Percentiles rank a stretch among this genome's conserved stretches.
Evolutionary conservation across 2,797 vertebrate genomes (phyloP).

Genomic region (Pelochelys cantorii): DNA sequence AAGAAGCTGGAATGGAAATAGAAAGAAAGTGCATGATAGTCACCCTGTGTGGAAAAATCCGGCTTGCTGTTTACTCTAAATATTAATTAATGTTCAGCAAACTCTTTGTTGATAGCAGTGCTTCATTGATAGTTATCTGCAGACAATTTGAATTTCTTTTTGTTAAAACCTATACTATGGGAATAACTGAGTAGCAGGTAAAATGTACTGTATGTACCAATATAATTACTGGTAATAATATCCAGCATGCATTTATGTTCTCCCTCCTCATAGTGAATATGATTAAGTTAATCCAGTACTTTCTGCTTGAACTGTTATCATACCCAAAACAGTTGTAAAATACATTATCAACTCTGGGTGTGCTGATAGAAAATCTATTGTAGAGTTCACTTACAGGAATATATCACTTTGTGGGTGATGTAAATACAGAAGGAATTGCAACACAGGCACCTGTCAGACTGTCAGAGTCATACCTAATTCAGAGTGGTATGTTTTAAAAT

Average conservation of each 20-base stretch:
- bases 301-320: slow-evolving; percentile 66
- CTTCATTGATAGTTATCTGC: slow-evolving; percentile 26
- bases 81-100: slow-evolving; percentile 58
- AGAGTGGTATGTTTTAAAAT: background rate
- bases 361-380: slow-evolving; percentile 29
- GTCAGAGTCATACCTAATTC: background rate
- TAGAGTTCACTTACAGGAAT: slow-evolving; percentile 52
- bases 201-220: background rate
- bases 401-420: background rate
- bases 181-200: slow-evolving; percentile 33
- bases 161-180: slow-evolving; percentile 26
- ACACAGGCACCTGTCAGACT: slow-evolving; percentile 34
- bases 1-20: slow-evolving; percentile 36
- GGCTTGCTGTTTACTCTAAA: slow-evolving; percentile 13
- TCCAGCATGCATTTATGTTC: slow-evolving; percentile 33
- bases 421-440: slow-evolving; percentile 25
- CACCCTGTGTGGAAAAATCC: slow-evolving; percentile 19
- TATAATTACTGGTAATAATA: slow-evolving; percentile 61
- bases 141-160: slow-evolving; percentile 28
- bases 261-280: slow-evolving; percentile 29
- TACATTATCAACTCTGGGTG: slow-evolving; percentile 27
- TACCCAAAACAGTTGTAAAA: slow-evolving; percentile 56
- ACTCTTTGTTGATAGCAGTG: background rate
- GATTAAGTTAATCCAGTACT: slow-evolving; percentile 64
- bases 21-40: background rate